These are phyloP conservation scores for Drosophila gunungcola DNA, from an alignment of 1,140 invertebrate genomes.

Conservation along the genomic window DNA sequence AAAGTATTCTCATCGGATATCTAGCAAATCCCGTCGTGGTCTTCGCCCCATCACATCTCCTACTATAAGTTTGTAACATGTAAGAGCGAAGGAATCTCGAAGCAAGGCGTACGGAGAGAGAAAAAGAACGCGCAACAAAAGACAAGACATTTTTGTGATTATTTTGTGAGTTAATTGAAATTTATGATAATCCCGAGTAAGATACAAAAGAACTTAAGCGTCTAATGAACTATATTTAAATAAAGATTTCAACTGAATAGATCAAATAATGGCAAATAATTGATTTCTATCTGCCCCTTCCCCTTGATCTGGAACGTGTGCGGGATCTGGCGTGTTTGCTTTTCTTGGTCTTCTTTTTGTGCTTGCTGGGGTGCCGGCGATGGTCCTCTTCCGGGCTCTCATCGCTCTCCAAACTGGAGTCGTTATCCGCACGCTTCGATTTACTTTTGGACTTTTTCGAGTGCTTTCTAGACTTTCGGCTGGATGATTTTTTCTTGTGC, in stretches of 20 bases:
- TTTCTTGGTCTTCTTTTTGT: slow-evolving; percentile 83
- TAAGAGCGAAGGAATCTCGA: slow-evolving; percentile 25
- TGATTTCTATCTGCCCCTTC: slow-evolving; percentile 46
- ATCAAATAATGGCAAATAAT: slow-evolving; percentile 11
- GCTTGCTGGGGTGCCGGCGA: slow-evolving; percentile 54
- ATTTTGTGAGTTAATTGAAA: slow-evolving; percentile 76
- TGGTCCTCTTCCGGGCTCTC: slow-evolving; percentile 33
- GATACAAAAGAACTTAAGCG: slow-evolving; percentile 55
- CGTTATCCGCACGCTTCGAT: slow-evolving; percentile 19
- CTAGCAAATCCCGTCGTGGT: slow-evolving; percentile 23
- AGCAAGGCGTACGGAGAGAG: slow-evolving; percentile 23
- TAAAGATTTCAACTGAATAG: slow-evolving; percentile 66
- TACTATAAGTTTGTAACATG: slow-evolving; percentile 40
- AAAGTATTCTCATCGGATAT: slow-evolving; percentile 49
- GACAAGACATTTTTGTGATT: slow-evolving; percentile 77
- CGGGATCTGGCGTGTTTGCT: slow-evolving; percentile 77
- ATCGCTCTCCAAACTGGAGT: slow-evolving; percentile 38
- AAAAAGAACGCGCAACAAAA: slow-evolving; percentile 48
- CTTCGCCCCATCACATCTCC: slow-evolving; percentile 15
- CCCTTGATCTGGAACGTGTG: slow-evolving; percentile 69
- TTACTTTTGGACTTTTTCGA: slow-evolving; percentile 69
- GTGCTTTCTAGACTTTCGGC: slow-evolving; percentile 62
- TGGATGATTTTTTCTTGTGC: slow-evolving; percentile 66
- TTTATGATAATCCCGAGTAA: slow-evolving; percentile 74
- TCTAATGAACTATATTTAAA: slow-evolving; percentile 68